Evolutionary conservation across 1,140 invertebrate genomes (phyloP), one percentile per base, ranked within the genome.

Genomic region (Heliconius himera): DNA sequence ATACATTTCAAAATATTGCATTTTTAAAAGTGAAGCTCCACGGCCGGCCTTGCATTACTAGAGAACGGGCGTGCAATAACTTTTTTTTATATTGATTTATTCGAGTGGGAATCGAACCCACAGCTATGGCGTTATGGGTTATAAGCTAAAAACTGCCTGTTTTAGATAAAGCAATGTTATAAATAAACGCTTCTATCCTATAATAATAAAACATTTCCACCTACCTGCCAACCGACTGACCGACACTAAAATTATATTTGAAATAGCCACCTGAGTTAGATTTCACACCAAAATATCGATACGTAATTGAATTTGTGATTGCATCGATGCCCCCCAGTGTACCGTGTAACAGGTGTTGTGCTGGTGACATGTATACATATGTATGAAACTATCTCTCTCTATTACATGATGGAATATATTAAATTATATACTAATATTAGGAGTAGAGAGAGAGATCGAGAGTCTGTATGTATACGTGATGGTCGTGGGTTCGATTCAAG

Each of bases 291-390:
- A 89, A 89, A 87, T 85, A 85, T 85, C 84, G 79, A 75, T 36
- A 76, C 73, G 82, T 90, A 92, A 92, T 91, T 91, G 89, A 92
- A 92, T 92, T 89, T 89, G 83, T 90, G 87, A 91, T 90, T 83
- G 85, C 83, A 78, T 66, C 78, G 81, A 38, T 81, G 85, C 85
- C 84, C 79, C 75, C 82, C 75, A 83, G 81, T 82, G 83, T 84
- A 80, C 41, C 4, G 49, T 56, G 90, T 91, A 91, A 91, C 90
- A 90, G 88, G 90, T 91, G 90, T 91, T 86, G 84, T 88, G 76
- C 74, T 78, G 70, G 81, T 82, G 81, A 85, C 78, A 78, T 80
- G 54, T 74, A 26, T 74, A 46, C 3, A 46, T 46, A 74, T 74
- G 41, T 51, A 20, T 51, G 49, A 51, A 51, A 51, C 18, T 51